Conservation (phyloP, 2,113 vertebrate genomes). For the Cynoglossus semilaevis region DNA sequence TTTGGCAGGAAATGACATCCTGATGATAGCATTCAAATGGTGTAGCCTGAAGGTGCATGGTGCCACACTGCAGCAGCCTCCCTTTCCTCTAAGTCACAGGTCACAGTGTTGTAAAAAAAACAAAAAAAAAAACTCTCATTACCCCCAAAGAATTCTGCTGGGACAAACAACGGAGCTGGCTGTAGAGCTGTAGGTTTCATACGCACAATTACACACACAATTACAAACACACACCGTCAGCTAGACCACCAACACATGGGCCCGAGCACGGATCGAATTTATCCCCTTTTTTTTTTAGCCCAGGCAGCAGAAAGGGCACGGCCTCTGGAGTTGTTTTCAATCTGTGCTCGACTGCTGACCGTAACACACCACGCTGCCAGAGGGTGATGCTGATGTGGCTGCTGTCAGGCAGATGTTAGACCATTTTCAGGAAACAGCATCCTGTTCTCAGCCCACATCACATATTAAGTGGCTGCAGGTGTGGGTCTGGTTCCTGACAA, state of each 20-base stretch:
- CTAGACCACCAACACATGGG: constrained; percentile 5
- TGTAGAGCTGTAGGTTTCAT: constrained; percentile 11
- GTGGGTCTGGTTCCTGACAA: constrained; percentile 10
- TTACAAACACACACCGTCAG: constrained; percentile 6
- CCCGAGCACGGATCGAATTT: neutral
- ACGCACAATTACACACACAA: neutral
- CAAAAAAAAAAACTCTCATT: constrained; percentile 49
- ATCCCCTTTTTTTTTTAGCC: neutral
- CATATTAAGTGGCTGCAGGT: constrained; percentile 19
- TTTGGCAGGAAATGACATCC: constrained; percentile 52
- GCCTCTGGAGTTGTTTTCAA: neutral
- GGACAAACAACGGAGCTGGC: constrained; percentile 21
- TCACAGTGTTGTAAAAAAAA: constrained; percentile 45
- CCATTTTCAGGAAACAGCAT: constrained; percentile 15
- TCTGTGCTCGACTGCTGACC: neutral
- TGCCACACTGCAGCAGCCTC: constrained; percentile 53
- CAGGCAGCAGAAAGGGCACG: neutral
- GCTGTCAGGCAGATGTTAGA: neutral
- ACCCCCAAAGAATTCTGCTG: constrained; percentile 36
- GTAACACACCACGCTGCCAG: neutral
- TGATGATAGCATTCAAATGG: constrained; percentile 25
- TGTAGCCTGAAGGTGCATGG: constrained; percentile 45
- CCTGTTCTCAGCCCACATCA: neutral
- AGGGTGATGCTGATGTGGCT: neutral
- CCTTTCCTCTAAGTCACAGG: constrained; percentile 45